Conservation (phyloP, 1,140 invertebrate genomes). For the Coelopa frigida region DNA sequence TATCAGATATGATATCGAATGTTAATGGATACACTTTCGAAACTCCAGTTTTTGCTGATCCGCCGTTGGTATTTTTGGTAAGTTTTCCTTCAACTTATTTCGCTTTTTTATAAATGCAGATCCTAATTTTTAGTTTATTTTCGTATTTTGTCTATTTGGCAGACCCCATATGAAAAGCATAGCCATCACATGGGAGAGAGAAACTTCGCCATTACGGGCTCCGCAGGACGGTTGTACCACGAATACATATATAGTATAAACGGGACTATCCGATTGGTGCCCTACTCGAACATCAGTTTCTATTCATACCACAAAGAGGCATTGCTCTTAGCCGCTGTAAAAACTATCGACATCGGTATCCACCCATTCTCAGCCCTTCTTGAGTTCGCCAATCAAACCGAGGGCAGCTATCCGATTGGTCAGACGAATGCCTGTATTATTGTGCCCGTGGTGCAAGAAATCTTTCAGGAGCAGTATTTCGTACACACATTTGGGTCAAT, state of each 20-base stretch:
- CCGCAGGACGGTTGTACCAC: conserved; percentile 1
- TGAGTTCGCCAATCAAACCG: background rate
- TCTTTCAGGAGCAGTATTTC: conserved; percentile 4
- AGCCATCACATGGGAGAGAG: background rate
- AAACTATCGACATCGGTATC: conserved; percentile 7
- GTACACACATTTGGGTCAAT: background rate
- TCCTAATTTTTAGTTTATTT: no score
- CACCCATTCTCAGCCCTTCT: conserved; percentile 1
- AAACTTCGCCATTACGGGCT: background rate
- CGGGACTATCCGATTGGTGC: background rate
- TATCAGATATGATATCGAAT: conserved; percentile 10
- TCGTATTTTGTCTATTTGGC: background rate
- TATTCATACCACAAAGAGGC: conserved; percentile 4
- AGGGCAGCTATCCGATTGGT: conserved; percentile 7
- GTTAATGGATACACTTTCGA: conserved; percentile 19
- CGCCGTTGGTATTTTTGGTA: conserved; percentile 18
- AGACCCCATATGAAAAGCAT: conserved; percentile 1
- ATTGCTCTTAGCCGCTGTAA: background rate
- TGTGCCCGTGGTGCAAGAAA: conserved; percentile 7
- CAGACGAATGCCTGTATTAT: conserved; percentile 10
- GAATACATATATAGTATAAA: conserved; percentile 6
- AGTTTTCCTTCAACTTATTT: background rate
- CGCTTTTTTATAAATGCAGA: no score
- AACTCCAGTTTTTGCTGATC: conserved; percentile 22
- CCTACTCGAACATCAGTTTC: background rate